Percentiles rank a stretch among this genome's conserved stretches.
phyloP scores from a whole-genome alignment of 2,797 vertebrate genomes.

The Percopsis omiscomaycus region DNA sequence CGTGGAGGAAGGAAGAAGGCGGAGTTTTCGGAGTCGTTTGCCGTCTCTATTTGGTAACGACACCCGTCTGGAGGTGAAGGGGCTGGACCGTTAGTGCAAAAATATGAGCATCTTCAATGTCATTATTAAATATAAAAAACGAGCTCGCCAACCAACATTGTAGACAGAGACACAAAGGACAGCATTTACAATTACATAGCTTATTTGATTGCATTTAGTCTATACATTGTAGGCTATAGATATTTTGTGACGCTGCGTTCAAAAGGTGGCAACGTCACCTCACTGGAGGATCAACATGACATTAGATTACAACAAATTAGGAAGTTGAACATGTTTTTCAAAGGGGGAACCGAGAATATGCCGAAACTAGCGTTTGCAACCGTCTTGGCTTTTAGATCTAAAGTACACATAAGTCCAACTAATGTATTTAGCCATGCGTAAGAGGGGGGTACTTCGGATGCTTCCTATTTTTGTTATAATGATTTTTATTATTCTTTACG shows the following conservation, averaged over 20 bases:
- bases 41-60: slow-evolving; percentile 19
- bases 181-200: no score
- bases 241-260: no score
- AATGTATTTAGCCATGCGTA: slow-evolving; percentile 44
- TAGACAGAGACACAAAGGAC: no score
- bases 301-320: not conserved
- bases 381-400: not conserved
- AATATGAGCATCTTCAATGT: no score
- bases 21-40: slow-evolving; percentile 20
- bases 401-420: not conserved
- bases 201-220: no score
- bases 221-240: no score
- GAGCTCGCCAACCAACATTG: no score
- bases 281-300: slow-evolving; percentile 19
- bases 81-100: no score
- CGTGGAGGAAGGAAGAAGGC: slow-evolving; percentile 33
- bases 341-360: not conserved
- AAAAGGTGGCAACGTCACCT: not conserved
- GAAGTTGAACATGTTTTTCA: slow-evolving; percentile 17
- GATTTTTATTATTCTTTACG: slow-evolving; percentile 65
- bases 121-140: no score
- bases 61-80: no score
- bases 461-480: slow-evolving; percentile 55
- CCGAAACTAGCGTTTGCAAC: not conserved
- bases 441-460: slow-evolving; percentile 57